phyloP scores from a whole-genome alignment of 2,113 vertebrate genomes.

The Trichechus manatus region DNA sequence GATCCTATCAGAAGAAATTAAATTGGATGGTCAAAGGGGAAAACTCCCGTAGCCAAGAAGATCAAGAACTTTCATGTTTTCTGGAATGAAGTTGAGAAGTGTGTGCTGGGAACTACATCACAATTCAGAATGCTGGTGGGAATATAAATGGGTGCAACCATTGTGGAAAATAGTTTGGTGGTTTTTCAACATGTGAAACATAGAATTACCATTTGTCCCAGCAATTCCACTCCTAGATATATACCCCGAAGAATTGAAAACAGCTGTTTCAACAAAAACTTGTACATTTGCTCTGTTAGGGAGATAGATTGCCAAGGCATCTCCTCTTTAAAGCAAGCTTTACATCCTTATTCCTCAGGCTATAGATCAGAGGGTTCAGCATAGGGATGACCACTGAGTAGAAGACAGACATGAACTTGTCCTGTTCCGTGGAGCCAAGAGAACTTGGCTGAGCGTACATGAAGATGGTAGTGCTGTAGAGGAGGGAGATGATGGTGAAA shows the following conservation, averaged over 20 bases:
- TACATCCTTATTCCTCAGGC: slow-evolving; percentile 70
- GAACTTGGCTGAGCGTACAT: slow-evolving; percentile 47
- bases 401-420: slow-evolving; percentile 52
- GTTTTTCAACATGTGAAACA: background rate
- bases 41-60: background rate
- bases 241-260: background rate
- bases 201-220: background rate
- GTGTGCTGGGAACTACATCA: background rate
- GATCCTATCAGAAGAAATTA: background rate
- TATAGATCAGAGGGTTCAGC: slow-evolving; percentile 65
- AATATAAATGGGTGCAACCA: background rate
- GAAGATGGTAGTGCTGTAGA: slow-evolving; percentile 2
- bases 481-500: slow-evolving; percentile 1
- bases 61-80: background rate
- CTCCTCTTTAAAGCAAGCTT: slow-evolving; percentile 49
- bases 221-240: background rate
- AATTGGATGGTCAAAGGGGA: background rate
- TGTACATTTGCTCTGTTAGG: background rate
- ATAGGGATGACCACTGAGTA: slow-evolving; percentile 27
- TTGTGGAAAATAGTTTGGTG: background rate
- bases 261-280: background rate
- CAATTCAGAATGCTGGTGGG: background rate
- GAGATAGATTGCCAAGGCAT: background rate
- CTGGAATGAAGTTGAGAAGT: background rate
- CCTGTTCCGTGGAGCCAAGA: background rate